Evolutionary conservation across 1,140 invertebrate species (phyloP), one percentile per base, ranked within the genome.

Genomic region (Halesus radiatus): DNA sequence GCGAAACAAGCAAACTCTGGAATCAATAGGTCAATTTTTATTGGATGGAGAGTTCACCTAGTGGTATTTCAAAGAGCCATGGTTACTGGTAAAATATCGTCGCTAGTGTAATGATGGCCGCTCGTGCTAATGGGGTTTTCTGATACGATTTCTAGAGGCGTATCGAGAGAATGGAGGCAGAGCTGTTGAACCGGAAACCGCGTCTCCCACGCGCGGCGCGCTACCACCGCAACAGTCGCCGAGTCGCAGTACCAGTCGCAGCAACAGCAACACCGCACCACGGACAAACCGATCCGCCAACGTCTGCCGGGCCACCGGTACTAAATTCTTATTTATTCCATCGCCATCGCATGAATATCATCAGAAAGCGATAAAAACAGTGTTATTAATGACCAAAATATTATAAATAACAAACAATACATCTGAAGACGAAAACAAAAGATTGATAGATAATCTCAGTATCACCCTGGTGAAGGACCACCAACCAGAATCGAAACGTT

Each of bases 151-250:
- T 75, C 72, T 37, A 75, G 53, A 75, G 72, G 26, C 72, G 72
- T 58, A 56, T 75, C 72, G 72, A 75, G 53, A 56, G 53, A 58
- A 54, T 18, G 72, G 72, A 75, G 72, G 72, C 72, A 37, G 58
- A 32, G 72, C 58, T 75, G 72, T 58, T 75, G 72, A 75, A 75
- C 72, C 72, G 72, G 72, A 75, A 74, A 75, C 72, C 26, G 53
- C 18, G 53, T 37, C 72, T 75, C 72, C 72, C 53, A 75, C 72
- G 54, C 72, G 8, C 37, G 32, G 32, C 32, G 32, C 32, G 32
- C 7, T 37, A 37, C 32, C 32, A 37, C 32, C 32, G 4, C 32
- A 37, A 3, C 32, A 4, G n/a, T n/a, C n/a, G n/a, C n/a, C n/a
- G n/a, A 32, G 32, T 3, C 6, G 7, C 32, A 32, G 32, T 32